Evolutionary conservation across 1,140 invertebrate genomes (phyloP), one percentile per base, ranked within the genome.

Genomic region (Acromyrmex echinatior): DNA sequence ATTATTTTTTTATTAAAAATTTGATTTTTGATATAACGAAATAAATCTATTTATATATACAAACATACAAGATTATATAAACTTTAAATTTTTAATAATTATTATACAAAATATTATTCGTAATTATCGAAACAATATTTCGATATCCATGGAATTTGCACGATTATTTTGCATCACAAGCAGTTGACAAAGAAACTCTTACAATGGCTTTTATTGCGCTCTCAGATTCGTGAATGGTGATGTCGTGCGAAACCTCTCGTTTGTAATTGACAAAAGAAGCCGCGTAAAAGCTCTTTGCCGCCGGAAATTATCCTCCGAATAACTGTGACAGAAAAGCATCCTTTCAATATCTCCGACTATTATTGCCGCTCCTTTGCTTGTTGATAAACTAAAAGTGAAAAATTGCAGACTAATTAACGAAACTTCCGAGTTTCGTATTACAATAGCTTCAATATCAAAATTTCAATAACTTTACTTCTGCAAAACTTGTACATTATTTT

Each of bases 251-350:
- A 88, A 65, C 86, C 63, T 84, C 78, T 78, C 62, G 31, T 66
- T 87, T 39, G 58, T 77, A 87, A 87, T 87, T 87, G 87, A 77
- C 53, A 73, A 65, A 77, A 80, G 87, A 77, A 87, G 63, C 87
- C 85, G 63, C 63, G 53, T 31, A 39, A 86, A 53, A 70, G 45
- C 70, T 56, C 18, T 62, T 77, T 51, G 56, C 39, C 65, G 63
- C 56, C 71, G 78, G 87, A 88, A 88, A 88, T 88, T 84, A 65
- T 80, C 56, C 28, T 88, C 25, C 73, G 39, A 21, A 31, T 31
- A 65, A 77, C 5, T 25, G 10, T 53, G 39, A 77, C 28, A 31
- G 14, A 16, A 49, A 39, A 58, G 31, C 49, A 49, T 58, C 56
- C 56, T 82, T 74, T 82, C 39, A 73, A 71, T 60, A 74, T 74